phyloP scores from a whole-genome alignment of 2,888 invertebrate genomes.

The Rhodophaea formosa region DNA sequence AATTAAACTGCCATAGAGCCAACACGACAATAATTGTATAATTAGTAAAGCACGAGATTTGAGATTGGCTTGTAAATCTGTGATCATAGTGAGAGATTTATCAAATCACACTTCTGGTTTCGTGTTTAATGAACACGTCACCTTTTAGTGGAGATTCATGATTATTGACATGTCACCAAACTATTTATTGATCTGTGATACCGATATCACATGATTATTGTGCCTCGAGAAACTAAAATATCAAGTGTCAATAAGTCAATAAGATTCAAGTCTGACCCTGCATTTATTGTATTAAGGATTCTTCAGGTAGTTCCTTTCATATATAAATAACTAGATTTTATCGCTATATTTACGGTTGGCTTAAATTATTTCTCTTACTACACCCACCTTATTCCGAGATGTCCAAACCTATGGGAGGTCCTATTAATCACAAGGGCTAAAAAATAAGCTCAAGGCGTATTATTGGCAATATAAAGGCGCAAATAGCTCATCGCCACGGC shows the following conservation, averaged over 20 bases:
- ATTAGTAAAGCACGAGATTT: neutral
- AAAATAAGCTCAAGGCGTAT: neutral
- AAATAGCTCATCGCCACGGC: conserved; percentile 2
- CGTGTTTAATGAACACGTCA: neutral
- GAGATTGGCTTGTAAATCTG: neutral
- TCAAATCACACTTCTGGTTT: neutral
- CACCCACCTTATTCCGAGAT: neutral
- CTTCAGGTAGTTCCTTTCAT: no score
- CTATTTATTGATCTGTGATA: no score
- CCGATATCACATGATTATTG: no score
- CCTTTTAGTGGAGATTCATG: neutral
- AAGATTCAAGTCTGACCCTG: no score
- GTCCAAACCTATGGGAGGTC: neutral
- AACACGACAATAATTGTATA: neutral
- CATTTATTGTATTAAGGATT: no score
- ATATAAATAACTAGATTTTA: no score
- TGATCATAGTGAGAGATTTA: neutral
- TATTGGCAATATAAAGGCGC: conserved; percentile 12
- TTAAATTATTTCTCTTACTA: neutral
- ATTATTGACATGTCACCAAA: no score
- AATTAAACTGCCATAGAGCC: neutral
- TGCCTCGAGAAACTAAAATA: no score
- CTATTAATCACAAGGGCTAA: conserved; percentile 4
- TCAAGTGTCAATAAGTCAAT: no score
- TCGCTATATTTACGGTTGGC: neutral